These are phyloP conservation scores for Drosophila subsilvestris DNA, from an alignment of 2,888 invertebrate species.

Conservation along the genomic window DNA sequence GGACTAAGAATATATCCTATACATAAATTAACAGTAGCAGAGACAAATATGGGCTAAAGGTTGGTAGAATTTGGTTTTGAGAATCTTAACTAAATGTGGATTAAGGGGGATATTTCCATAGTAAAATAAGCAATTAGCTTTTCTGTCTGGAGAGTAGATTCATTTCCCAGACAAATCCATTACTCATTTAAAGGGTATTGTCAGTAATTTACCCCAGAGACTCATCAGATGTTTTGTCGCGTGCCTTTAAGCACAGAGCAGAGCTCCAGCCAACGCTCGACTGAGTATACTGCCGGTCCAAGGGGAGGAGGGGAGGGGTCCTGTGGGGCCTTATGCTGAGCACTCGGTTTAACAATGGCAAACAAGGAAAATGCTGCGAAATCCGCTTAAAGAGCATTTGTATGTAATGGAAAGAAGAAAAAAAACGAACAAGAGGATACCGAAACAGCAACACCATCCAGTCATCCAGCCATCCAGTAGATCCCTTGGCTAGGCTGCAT, in stretches of 20 bases:
- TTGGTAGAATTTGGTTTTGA: too few species aligned
- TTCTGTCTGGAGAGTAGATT: neutral
- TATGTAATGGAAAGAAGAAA: slow-evolving; percentile 56
- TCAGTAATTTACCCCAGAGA: neutral
- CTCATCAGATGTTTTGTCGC: neutral
- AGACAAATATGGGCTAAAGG: neutral
- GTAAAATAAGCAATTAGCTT: neutral
- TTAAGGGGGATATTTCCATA: too few species aligned
- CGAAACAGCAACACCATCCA: slow-evolving; percentile 35
- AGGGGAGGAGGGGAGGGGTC: neutral
- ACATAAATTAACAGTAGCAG: neutral
- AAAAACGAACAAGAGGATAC: slow-evolving; percentile 10
- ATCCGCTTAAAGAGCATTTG: slow-evolving; percentile 80
- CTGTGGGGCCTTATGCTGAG: slow-evolving; percentile 63
- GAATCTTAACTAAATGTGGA: neutral
- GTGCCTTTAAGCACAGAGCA: slow-evolving; percentile 1
- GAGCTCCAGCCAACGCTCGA: slow-evolving; percentile 18
- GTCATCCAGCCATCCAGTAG: neutral
- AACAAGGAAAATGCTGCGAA: slow-evolving; percentile 73
- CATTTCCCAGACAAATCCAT: neutral
- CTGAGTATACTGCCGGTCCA: slow-evolving; percentile 39
- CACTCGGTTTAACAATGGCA: slow-evolving; percentile 78
- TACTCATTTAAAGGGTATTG: neutral
- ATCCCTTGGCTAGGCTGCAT: slow-evolving; percentile 34
- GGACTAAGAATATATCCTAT: slow-evolving; percentile 7